phyloP scores from a whole-genome alignment of 2,888 invertebrate species.

The Dioctria linearis region DNA sequence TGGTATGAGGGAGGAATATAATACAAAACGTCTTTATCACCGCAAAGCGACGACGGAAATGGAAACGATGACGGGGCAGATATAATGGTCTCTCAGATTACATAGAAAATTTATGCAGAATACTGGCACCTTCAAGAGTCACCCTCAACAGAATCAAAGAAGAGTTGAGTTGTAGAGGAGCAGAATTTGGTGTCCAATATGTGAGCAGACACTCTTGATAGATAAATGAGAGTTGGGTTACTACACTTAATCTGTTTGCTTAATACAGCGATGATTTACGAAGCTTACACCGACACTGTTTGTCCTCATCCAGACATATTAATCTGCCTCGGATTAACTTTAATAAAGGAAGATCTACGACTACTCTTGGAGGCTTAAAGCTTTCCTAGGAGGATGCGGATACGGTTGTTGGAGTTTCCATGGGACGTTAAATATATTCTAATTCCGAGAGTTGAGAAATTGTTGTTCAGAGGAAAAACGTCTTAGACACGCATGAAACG shows the following conservation, averaged over 20 bases:
- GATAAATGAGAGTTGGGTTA: slow-evolving; percentile 44
- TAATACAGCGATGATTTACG: slow-evolving; percentile 51
- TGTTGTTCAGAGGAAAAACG: slow-evolving; percentile 16
- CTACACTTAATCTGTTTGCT: slow-evolving; percentile 50
- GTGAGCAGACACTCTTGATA: slow-evolving; percentile 23
- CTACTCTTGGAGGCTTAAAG: slow-evolving; percentile 30
- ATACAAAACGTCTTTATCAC: slow-evolving; percentile 35
- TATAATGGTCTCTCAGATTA: slow-evolving; percentile 36
- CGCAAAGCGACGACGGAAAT: slow-evolving; percentile 48
- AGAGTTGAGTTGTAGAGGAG: slow-evolving; percentile 25
- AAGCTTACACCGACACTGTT: slow-evolving; percentile 42
- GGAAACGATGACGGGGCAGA: slow-evolving; percentile 42
- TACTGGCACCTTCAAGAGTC: slow-evolving; percentile 18
- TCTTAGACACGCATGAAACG: slow-evolving; percentile 27
- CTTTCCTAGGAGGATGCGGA: background rate
- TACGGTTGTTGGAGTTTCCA: slow-evolving; percentile 6
- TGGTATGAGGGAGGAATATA: background rate
- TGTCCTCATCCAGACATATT: slow-evolving; percentile 46
- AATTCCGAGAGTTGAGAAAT: slow-evolving; percentile 20
- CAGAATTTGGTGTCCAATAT: background rate
- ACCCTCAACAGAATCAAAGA: background rate
- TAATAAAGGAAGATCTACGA: slow-evolving; percentile 47
- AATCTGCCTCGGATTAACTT: slow-evolving; percentile 44
- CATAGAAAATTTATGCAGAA: slow-evolving; percentile 34
- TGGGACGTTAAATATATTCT: slow-evolving; percentile 12